Evolutionary conservation across 1,140 invertebrate species (phyloP), one percentile per base, ranked within the genome.

Genomic region (Archivesica marissinica): DNA sequence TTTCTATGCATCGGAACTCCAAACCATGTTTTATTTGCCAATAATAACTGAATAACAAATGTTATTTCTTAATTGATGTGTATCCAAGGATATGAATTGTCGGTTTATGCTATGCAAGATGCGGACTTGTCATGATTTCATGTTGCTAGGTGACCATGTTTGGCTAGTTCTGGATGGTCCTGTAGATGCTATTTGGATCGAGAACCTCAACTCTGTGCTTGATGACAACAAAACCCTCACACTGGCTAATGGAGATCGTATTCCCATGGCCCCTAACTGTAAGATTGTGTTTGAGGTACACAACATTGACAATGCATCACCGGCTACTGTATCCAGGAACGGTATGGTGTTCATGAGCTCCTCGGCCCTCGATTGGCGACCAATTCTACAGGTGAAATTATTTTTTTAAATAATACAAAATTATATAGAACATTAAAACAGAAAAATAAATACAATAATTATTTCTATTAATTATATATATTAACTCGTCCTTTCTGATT

Each of bases 131-230:
- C n/a, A n/a, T n/a, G n/a, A n/a, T n/a, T n/a, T 15, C 38, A 35
- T 17, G 1, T 44, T 70, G 33, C 11, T 54, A 93, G 93, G 92
- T 68, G 93, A 94, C 47, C 90, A 92, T 76, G 87, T 97, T 56
- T 94, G 93, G 93, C 88, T 94, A 33, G 89, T 94, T 6, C 81
- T 94, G 23, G 93, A 94, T 87, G 93, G 93, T 23, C 93, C 93
- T 44, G 93, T 94, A 25, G 93, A 94, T 89, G 93, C 93, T 61
- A 93, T 94, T 25, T 94, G 93, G 93, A 94, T 94, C 88, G 93
- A 94, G 82, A 94, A 94, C 77, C 87, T 94, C 11, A 94, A 94
- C 87, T 94, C 93, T 72, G 93, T 94, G 23, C 88, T 94, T 25
- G 93, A 94, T 89, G 93, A 94, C 84, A 94, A 94, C 83, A 94